Conservation (phyloP, 2,113 vertebrate species). For the Pogona vitticeps region DNA sequence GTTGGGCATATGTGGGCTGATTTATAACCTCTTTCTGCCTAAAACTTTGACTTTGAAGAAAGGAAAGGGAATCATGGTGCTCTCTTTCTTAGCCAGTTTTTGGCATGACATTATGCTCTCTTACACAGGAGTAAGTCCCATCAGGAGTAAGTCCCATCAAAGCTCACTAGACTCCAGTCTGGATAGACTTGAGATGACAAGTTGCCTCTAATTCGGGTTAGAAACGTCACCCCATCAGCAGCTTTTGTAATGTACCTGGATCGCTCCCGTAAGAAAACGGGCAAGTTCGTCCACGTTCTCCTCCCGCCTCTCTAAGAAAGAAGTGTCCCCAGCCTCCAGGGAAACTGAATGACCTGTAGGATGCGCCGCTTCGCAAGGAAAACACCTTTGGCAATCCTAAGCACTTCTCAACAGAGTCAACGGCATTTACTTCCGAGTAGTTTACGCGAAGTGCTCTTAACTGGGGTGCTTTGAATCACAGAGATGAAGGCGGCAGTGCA, state of each 20-base stretch:
- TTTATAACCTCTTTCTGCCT: not conserved
- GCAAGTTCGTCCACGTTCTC: not conserved
- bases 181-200: not conserved
- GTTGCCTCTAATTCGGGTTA: not conserved
- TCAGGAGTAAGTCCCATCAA: not conserved
- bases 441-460: too few relatives aligned
- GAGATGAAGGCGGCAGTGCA: too few relatives aligned
- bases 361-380: not conserved
- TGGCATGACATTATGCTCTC: fast-evolving
- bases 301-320: not conserved
- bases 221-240: not conserved
- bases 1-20: too few relatives aligned
- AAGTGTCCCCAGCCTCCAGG: not conserved
- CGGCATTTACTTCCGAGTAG: not conserved
- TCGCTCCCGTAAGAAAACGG: not conserved
- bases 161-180: not conserved
- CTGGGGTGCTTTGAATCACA: too few relatives aligned
- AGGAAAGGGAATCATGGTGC: too few relatives aligned
- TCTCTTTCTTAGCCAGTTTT: not conserved
- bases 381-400: too few relatives aligned
- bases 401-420: not conserved
- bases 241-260: too few relatives aligned
- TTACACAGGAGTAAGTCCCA: not conserved
- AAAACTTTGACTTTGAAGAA: too few relatives aligned
- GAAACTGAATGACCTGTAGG: too few relatives aligned